Conservation (phyloP, 2,797 vertebrate genomes). For the Rhodeus uyekii region DNA sequence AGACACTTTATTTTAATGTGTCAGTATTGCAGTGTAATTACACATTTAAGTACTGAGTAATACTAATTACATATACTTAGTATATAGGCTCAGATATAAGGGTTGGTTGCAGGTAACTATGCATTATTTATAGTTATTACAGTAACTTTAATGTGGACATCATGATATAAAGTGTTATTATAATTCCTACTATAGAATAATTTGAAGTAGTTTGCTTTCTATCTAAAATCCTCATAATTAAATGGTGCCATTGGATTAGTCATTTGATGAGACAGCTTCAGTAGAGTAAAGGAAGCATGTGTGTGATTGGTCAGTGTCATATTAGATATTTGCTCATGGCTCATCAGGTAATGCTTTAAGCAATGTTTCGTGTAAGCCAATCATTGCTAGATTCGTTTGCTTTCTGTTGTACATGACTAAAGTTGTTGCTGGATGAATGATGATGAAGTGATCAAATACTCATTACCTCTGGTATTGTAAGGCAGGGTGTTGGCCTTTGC, state of each 20-base stretch:
- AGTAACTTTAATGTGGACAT: background rate
- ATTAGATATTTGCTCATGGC: constrained; percentile 21
- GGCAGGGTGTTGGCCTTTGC: constrained; percentile 19
- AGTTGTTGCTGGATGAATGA: constrained; percentile 22
- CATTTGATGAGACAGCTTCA: constrained; percentile 9
- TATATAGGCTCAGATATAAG: no score
- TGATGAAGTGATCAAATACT: constrained; percentile 26
- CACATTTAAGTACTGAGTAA: no score
- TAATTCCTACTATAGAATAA: background rate
- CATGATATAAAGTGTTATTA: background rate
- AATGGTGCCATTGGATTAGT: background rate
- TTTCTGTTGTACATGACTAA: constrained; percentile 16
- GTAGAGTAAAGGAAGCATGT: background rate
- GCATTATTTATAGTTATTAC: background rate
- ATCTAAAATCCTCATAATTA: background rate
- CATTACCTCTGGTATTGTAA: constrained; percentile 26
- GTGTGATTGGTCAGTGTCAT: background rate
- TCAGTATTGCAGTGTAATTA: no score
- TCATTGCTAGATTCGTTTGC: background rate
- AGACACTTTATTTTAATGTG: no score
- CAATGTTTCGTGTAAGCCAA: background rate
- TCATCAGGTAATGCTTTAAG: constrained; percentile 12
- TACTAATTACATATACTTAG: no score
- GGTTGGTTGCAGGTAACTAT: background rate
- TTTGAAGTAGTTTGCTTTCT: background rate